A percentile compares a stretch with the other conserved stretches of the same genome.
phyloP scores from a whole-genome alignment of 2,797 vertebrate genomes.

The Cryptoblepharus egeriae region DNA sequence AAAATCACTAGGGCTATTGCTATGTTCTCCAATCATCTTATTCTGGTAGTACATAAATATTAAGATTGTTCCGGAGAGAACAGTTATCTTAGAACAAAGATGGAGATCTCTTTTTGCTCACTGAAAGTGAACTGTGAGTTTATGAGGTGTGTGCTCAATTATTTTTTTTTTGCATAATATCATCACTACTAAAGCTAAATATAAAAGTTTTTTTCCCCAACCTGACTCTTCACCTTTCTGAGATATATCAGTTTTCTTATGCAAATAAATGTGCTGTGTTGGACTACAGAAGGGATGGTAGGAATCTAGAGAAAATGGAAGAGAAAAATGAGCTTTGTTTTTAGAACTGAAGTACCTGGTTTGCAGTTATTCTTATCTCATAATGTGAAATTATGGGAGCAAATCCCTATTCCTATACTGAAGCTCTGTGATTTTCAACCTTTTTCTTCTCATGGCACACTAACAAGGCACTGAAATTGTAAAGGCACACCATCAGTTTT shows the following conservation, averaged over 20 bases:
- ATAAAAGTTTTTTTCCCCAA: background rate
- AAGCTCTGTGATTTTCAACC: too few relatives aligned
- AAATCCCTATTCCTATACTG: background rate
- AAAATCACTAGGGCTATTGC: background rate
- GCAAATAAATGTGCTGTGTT: background rate
- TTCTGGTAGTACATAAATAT: constrained; percentile 19
- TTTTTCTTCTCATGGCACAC: too few relatives aligned
- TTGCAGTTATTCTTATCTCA: background rate
- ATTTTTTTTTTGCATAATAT: background rate
- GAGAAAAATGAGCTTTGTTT: constrained; percentile 39
- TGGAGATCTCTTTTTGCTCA: background rate
- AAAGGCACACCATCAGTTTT: too few relatives aligned
- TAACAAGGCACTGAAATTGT: too few relatives aligned
- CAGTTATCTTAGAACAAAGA: background rate
- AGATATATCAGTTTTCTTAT: background rate
- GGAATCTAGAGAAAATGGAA: constrained; percentile 41
- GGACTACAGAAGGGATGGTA: constrained; percentile 25
- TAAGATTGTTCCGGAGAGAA: background rate
- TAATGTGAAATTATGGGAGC: too few relatives aligned
- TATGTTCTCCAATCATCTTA: background rate
- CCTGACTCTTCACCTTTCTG: background rate
- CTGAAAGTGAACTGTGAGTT: background rate
- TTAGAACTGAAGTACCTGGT: constrained; percentile 21
- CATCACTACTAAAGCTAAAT: background rate
- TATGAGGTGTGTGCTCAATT: background rate